These are phyloP conservation scores for Lottia gigantea DNA, from an alignment of 2,888 invertebrate species.

Conservation along the genomic window DNA sequence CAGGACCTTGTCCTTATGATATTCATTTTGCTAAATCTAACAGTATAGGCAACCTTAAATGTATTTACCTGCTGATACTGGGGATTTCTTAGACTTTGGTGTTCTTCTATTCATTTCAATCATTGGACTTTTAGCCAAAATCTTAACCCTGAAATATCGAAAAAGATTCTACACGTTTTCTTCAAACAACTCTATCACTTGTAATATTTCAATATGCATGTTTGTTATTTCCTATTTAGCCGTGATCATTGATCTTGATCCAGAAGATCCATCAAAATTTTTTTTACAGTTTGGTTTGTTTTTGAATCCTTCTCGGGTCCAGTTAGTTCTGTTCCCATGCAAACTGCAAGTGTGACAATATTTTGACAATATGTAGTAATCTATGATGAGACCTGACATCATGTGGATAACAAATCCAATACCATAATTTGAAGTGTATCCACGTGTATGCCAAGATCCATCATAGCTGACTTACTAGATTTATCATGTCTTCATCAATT, in stretches of 20 bases:
- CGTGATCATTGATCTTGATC: no score
- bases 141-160: constrained; percentile 50
- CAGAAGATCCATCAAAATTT: constrained; percentile 8
- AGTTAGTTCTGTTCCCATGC: background rate
- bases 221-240: no score
- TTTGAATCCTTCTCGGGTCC: background rate
- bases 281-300: background rate
- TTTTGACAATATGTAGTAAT: constrained; percentile 12
- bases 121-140: constrained; percentile 61
- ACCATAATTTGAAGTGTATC: constrained; percentile 9
- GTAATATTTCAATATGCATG: no score
- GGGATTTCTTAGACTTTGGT: constrained; percentile 32
- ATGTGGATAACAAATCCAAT: constrained; percentile 6
- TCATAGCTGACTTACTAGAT: background rate
- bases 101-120: constrained; percentile 57
- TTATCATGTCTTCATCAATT: background rate
- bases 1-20: no score
- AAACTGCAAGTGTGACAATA: constrained; percentile 11
- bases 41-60: no score
- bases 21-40: no score
- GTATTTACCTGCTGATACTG: constrained; percentile 14
- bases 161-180: no score
- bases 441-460: no score
- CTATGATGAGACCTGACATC: constrained; percentile 5
- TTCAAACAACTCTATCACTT: no score